Evolutionary conservation across 2,888 invertebrate species (phyloP), one percentile per base, ranked within the genome.

Genomic region (Alitta virens): DNA sequence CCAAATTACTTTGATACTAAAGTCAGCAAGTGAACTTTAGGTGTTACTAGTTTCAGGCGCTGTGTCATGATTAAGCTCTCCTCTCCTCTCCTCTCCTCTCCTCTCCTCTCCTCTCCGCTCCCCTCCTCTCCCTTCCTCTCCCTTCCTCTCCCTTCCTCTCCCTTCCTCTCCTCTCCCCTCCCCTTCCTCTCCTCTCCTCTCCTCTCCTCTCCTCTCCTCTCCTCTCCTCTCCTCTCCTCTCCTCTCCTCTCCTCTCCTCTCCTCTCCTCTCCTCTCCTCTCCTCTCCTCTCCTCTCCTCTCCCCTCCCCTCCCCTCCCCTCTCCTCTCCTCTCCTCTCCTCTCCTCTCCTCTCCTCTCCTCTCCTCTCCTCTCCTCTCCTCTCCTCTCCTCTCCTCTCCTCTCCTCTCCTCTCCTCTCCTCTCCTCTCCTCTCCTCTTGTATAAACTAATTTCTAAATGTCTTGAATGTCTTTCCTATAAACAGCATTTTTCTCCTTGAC

Each of bases 121-220:
- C n/a, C n/a, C n/a, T n/a, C n/a, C n/a, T 23, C 53, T 53, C 53
- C 26, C 12, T 53, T 26, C 26, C 53, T 53, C 53, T 9, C 33
- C 40, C 27, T 26, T 40, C 18, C 38, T 33, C 55, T 38, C 38
- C 14, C 55, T 38, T 18, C 18, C 55, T 21, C 33, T 18, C 55
- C 40, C 12, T 26, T 40, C 12, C 55, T 26, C 27, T 38, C 38
- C 55, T 26, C 38, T 26, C 55, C 21, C 12, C 18, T 18, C 21
- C 55, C 18, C 38, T 12, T 38, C 18, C 25, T 26, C 55, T 9
- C 16, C 55, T 26, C 55, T 38, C 38, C 40, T 21, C 18, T 18
- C 40, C 38, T 21, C 38, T 14, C 38, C 40, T 40, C 21, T 40
- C 16, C 55, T 18, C 55, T 55, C 27, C 23, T 40, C 14, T 21